These are phyloP conservation scores for Parotocinclus haroldoi DNA, from an alignment of 2,797 vertebrate genomes.

Conservation along the genomic window DNA sequence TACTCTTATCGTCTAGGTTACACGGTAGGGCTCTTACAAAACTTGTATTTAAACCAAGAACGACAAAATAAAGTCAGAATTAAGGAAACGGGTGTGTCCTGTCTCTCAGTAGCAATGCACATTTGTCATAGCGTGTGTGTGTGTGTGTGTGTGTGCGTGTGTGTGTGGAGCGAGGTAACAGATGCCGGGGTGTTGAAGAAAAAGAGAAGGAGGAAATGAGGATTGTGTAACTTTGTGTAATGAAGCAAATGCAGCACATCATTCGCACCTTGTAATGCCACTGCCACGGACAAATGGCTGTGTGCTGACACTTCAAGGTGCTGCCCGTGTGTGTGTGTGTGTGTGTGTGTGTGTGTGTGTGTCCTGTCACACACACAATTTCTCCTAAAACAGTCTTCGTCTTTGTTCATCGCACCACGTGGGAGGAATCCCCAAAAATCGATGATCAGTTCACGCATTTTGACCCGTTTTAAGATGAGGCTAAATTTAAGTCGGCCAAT, in stretches of 20 bases:
- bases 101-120: slow-evolving; percentile 21
- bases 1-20: slow-evolving; percentile 12
- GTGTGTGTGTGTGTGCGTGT: slow-evolving; percentile 24
- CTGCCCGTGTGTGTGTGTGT: slow-evolving; percentile 19
- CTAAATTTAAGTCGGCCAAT: no score
- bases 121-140: slow-evolving; percentile 37
- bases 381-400: no score
- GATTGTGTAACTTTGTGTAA: slow-evolving; percentile 27
- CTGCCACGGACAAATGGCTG: slow-evolving; percentile 68
- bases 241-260: slow-evolving; percentile 67
- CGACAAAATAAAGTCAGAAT: slow-evolving; percentile 49
- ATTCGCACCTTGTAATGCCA: slow-evolving; percentile 63
- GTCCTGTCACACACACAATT: no score
- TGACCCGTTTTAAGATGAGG: no score
- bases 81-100: slow-evolving; percentile 36
- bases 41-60: slow-evolving; percentile 63
- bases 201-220: slow-evolving; percentile 35
- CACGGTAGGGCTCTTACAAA: slow-evolving; percentile 33
- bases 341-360: slow-evolving; percentile 28
- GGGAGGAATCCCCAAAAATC: no score
- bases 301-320: slow-evolving; percentile 47
- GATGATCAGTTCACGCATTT: no score
- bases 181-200: slow-evolving; percentile 32
- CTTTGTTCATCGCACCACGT: no score
- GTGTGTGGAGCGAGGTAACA: slow-evolving; percentile 16